Conservation (phyloP, 1,140 invertebrate species). For the Vanessa atalanta region DNA sequence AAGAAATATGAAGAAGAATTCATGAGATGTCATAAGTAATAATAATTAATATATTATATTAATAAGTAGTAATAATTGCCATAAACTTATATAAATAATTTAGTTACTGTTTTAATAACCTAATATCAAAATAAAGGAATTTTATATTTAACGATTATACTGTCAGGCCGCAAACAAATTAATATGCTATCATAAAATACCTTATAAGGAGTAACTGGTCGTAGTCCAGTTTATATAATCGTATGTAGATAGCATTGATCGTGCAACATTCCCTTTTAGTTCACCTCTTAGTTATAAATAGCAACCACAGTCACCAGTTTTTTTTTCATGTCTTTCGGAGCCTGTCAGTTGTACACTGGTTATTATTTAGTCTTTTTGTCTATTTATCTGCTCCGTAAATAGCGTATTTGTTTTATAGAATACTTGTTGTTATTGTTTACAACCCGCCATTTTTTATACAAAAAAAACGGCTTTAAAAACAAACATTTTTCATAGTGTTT, state of each 20-base stretch:
- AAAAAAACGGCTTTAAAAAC: no score
- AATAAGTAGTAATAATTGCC: no score
- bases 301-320: slow-evolving; percentile 35
- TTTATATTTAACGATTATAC: slow-evolving; percentile 27
- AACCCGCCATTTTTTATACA: no score
- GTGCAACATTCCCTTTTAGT: slow-evolving; percentile 55
- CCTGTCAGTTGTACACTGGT: slow-evolving; percentile 28
- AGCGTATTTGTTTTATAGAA: slow-evolving; percentile 12
- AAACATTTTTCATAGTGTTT: no score
- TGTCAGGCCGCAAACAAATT: slow-evolving; percentile 27
- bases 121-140: not conserved
- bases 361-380: slow-evolving; percentile 27
- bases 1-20: no score
- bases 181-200: slow-evolving; percentile 32
- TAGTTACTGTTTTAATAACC: no score
- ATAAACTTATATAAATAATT: no score
- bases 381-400: slow-evolving; percentile 28
- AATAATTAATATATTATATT: no score
- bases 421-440: not conserved
- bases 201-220: slow-evolving; percentile 48
- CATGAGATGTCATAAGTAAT: no score
- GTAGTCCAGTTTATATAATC: slow-evolving; percentile 41
- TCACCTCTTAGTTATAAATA: slow-evolving; percentile 51
- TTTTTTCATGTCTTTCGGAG: slow-evolving; percentile 30
- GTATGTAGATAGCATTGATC: slow-evolving; percentile 44